Percentiles rank a stretch among this genome's conserved stretches.
Evolutionary conservation across 1,140 invertebrate species (phyloP).

Genomic region (Drosophila arawakana): DNA sequence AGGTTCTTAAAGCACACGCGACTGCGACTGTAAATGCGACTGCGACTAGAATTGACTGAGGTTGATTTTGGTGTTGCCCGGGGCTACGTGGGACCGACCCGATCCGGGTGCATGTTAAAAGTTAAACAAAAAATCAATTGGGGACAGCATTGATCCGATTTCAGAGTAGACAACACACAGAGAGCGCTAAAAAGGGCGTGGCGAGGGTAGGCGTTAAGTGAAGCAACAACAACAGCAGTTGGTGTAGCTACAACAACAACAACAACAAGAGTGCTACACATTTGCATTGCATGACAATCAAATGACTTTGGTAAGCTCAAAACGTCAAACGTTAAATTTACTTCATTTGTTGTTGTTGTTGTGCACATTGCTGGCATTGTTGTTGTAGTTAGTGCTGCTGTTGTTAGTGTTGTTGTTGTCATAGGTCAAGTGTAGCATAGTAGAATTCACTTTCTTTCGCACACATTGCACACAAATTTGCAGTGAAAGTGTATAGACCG

Average conservation of each 20-base stretch:
- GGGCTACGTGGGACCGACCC: slow-evolving; percentile 20
- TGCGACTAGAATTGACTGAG: not conserved
- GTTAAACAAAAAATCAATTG: slow-evolving; percentile 80
- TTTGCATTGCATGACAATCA: slow-evolving; percentile 76
- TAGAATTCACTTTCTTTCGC: slow-evolving; percentile 81
- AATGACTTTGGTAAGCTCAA: slow-evolving; percentile 47
- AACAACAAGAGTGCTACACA: slow-evolving; percentile 13
- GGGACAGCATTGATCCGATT: slow-evolving; percentile 78
- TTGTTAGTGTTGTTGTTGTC: slow-evolving; percentile 58
- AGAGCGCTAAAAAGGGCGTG: slow-evolving; percentile 33
- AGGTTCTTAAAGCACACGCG: slow-evolving; percentile 14
- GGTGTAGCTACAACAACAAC: not conserved
- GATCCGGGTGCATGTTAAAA: slow-evolving; percentile 71
- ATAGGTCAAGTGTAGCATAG: slow-evolving; percentile 82
- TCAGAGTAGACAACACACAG: slow-evolving; percentile 33
- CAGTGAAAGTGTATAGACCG: slow-evolving; percentile 65
- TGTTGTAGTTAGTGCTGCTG: slow-evolving; percentile 27
- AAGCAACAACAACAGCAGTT: slow-evolving; percentile 3
- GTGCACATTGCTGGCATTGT: slow-evolving; percentile 40
- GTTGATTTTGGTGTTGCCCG: slow-evolving; percentile 37
- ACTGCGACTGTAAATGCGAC: too few relatives aligned
- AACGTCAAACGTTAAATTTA: slow-evolving; percentile 63
- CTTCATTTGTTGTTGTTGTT: slow-evolving; percentile 42
- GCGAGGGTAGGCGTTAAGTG: slow-evolving; percentile 2
- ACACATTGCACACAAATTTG: slow-evolving; percentile 61